Percentiles rank a stretch among this genome's conserved stretches.
These are phyloP conservation scores for Protomyctophum bolini DNA, from an alignment of 2,113 vertebrate species.

Conservation along the genomic window DNA sequence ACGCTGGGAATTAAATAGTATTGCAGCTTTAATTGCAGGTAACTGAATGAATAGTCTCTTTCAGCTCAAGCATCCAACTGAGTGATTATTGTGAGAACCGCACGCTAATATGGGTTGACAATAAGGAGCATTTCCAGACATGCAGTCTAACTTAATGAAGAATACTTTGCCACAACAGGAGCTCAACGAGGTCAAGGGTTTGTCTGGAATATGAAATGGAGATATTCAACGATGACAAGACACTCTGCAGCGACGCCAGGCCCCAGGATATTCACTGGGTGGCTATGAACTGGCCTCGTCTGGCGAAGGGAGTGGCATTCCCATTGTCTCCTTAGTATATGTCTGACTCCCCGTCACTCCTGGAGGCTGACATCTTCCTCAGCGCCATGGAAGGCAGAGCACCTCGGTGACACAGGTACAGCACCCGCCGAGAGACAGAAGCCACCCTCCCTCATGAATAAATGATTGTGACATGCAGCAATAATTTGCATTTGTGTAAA, in stretches of 20 bases:
- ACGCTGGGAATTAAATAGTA: conserved; percentile 31
- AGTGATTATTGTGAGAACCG: too few relatives aligned
- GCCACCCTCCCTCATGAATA: conserved; percentile 70
- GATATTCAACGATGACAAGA: conserved; percentile 45
- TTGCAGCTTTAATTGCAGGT: conserved; percentile 41
- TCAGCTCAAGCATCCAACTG: conserved; percentile 16
- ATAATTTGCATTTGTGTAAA: conserved; percentile 76
- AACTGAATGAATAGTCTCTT: conserved; percentile 13
- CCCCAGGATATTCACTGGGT: conserved; percentile 62
- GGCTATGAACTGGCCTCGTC: conserved; percentile 71
- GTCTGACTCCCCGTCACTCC: conserved; percentile 65
- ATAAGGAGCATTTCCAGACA: conserved; percentile 19
- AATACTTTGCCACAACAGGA: neutral
- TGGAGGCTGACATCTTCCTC: conserved; percentile 69
- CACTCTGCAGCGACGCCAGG: conserved; percentile 47
- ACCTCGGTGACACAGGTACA: conserved; percentile 63
- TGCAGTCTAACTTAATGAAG: conserved; percentile 22
- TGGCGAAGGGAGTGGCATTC: conserved; percentile 45
- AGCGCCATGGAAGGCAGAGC: conserved; percentile 43
- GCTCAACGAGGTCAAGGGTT: conserved; percentile 44
- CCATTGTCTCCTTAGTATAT: conserved; percentile 54
- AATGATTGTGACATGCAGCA: conserved; percentile 72
- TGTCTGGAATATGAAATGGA: conserved; percentile 45
- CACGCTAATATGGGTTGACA: neutral
- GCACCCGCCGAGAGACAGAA: conserved; percentile 50